A percentile compares a stretch with the other conserved stretches of the same genome.
Evolutionary conservation across 1,140 invertebrate species (phyloP).

Genomic region (Helicoverpa armigera): DNA sequence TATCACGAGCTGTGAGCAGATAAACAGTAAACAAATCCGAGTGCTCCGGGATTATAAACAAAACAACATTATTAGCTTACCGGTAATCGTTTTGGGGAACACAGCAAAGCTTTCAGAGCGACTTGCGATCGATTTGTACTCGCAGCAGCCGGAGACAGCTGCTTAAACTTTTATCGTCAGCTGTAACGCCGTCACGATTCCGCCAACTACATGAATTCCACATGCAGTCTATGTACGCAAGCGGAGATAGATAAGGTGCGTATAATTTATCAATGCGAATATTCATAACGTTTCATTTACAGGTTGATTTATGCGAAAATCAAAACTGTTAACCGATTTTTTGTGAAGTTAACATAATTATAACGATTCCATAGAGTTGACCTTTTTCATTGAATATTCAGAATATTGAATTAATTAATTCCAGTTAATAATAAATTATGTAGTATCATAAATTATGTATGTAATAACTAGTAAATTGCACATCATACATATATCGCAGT

Average conservation of each 20-base stretch:
- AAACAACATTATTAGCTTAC: conserved; percentile 32
- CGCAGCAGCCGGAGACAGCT: neutral
- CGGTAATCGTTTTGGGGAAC: conserved; percentile 35
- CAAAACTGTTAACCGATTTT: too few relatives aligned
- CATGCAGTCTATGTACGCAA: neutral
- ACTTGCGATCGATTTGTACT: conserved; percentile 27
- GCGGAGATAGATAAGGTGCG: too few relatives aligned
- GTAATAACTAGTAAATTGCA: too few relatives aligned
- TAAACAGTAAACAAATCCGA: neutral
- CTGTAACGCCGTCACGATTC: neutral
- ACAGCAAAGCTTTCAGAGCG: conserved; percentile 29
- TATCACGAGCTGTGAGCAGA: neutral
- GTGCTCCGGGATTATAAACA: neutral
- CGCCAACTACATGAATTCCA: neutral
- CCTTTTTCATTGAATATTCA: too few relatives aligned
- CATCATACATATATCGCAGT: neutral
- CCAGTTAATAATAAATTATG: too few relatives aligned
- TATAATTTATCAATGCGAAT: too few relatives aligned
- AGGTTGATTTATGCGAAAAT: too few relatives aligned
- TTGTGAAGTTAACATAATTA: too few relatives aligned
- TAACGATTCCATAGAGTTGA: too few relatives aligned
- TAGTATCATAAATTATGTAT: too few relatives aligned
- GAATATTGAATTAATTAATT: too few relatives aligned
- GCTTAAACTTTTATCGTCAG: conserved; percentile 26
- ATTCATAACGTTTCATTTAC: too few relatives aligned